Percentiles rank a stretch among this genome's conserved stretches.
phyloP scores from a whole-genome alignment of 1,140 invertebrate species.

The Sminthurinus signatus region DNA sequence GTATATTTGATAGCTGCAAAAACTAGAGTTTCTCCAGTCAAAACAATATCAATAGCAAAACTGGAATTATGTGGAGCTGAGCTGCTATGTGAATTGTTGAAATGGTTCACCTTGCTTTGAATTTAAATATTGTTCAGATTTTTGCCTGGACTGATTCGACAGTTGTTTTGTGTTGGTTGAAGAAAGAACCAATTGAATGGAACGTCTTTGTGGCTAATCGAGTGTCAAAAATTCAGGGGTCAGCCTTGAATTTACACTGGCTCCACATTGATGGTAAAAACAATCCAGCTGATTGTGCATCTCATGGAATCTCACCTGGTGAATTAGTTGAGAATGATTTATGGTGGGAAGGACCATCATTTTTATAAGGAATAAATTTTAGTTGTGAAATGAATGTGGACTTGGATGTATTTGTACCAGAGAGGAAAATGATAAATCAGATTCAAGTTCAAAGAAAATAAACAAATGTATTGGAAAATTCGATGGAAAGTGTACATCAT shows the following conservation, averaged over 20 bases:
- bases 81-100: slow-evolving; percentile 28
- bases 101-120: slow-evolving; percentile 1
- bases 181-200: slow-evolving; percentile 36
- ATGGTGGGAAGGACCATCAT: slow-evolving; percentile 12
- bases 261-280: slow-evolving; percentile 44
- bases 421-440: no score
- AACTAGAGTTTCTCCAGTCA: slow-evolving; percentile 22
- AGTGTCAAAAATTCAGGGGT: slow-evolving; percentile 43
- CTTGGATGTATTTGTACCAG: no score
- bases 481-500: not conserved
- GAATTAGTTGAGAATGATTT: not conserved
- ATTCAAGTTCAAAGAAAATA: not conserved
- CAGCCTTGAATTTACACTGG: slow-evolving; percentile 43
- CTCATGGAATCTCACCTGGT: slow-evolving; percentile 42
- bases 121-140: not conserved
- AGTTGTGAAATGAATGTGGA: not conserved
- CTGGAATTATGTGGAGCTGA: slow-evolving; percentile 41
- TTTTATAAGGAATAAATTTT: not conserved
- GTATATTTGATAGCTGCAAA: not conserved
- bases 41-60: slow-evolving; percentile 32
- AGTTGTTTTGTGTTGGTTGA: slow-evolving; percentile 45
- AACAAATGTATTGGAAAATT: no score
- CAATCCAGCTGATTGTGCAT: slow-evolving; percentile 49
- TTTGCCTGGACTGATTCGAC: slow-evolving; percentile 44
- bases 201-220: slow-evolving; percentile 47